A percentile compares a stretch with the other conserved stretches of the same genome.
phyloP scores from a whole-genome alignment of 2,888 invertebrate genomes.

The Yponomeuta sedellus region DNA sequence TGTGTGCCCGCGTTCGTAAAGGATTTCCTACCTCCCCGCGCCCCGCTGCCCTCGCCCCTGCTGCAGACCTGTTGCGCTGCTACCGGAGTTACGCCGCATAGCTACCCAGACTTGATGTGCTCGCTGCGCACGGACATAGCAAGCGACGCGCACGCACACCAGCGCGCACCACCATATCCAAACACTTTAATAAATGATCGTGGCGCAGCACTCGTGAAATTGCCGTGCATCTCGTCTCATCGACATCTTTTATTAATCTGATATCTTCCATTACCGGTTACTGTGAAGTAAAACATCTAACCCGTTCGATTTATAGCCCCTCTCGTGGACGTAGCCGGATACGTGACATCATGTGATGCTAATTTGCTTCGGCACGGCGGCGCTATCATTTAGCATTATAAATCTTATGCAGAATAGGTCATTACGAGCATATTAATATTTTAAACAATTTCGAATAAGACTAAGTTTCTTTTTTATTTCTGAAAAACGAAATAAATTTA shows the following conservation, averaged over 20 bases:
- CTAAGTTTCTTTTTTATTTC: slow-evolving; percentile 12
- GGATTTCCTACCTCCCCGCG: slow-evolving; percentile 70
- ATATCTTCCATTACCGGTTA: slow-evolving; percentile 65
- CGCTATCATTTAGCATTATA: slow-evolving; percentile 52
- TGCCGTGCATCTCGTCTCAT: slow-evolving; percentile 62
- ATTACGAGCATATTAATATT: slow-evolving; percentile 33
- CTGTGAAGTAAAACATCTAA: slow-evolving; percentile 54
- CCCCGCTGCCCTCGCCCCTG: slow-evolving; percentile 45
- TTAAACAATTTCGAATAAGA: slow-evolving; percentile 18
- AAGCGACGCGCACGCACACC: slow-evolving; percentile 52
- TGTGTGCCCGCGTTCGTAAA: slow-evolving; percentile 65
- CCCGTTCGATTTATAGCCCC: slow-evolving; percentile 58
- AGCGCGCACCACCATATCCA: slow-evolving; percentile 37
- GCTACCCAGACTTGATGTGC: slow-evolving; percentile 73
- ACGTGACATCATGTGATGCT: slow-evolving; percentile 66
- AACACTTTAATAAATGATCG: slow-evolving; percentile 60
- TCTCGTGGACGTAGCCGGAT: slow-evolving; percentile 59
- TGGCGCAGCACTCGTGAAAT: slow-evolving; percentile 65
- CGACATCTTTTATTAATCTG: slow-evolving; percentile 65
- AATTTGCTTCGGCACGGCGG: slow-evolving; percentile 47
- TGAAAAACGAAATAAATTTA: slow-evolving; percentile 20
- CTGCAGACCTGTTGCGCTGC: slow-evolving; percentile 74
- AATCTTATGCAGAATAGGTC: slow-evolving; percentile 46
- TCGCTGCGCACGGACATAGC: slow-evolving; percentile 35
- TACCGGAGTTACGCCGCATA: slow-evolving; percentile 77